These are phyloP conservation scores for Tortrix viridana DNA, from an alignment of 2,888 invertebrate species.

Conservation along the genomic window DNA sequence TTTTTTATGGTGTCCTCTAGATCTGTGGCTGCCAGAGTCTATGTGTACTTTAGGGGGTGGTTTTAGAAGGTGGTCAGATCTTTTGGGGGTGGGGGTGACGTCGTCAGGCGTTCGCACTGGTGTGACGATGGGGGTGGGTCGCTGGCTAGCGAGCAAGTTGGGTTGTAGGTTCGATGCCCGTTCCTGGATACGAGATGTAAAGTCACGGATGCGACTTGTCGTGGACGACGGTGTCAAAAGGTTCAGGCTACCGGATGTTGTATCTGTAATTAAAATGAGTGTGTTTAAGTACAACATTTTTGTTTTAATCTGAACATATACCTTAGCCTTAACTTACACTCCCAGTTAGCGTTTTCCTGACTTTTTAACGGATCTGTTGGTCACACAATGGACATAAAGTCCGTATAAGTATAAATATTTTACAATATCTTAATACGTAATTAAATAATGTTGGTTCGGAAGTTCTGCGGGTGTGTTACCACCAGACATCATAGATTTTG, in stretches of 20 bases:
- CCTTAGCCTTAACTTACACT: no score
- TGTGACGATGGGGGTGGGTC: constrained; percentile 59
- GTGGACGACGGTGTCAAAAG: constrained; percentile 86
- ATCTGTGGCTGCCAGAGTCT: constrained; percentile 70
- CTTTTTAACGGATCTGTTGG: no score
- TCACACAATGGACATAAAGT: no score
- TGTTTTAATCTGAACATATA: neutral
- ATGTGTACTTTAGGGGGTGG: constrained; percentile 73
- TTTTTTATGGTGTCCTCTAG: constrained; percentile 70
- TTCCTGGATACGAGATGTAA: constrained; percentile 85
- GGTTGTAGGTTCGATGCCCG: constrained; percentile 70
- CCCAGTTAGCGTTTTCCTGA: no score
- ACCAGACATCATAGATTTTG: no score
- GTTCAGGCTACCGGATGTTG: constrained; percentile 86
- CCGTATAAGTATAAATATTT: no score
- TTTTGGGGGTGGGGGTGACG: constrained; percentile 60
- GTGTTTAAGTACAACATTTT: neutral
- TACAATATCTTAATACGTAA: no score
- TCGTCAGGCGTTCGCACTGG: constrained; percentile 64
- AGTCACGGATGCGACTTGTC: constrained; percentile 82
- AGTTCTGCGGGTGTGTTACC: no score
- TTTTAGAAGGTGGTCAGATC: constrained; percentile 69
- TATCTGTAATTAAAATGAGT: constrained; percentile 65
- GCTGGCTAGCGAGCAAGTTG: constrained; percentile 49
- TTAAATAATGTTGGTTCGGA: no score